These are phyloP conservation scores for Chelonoidis abingdonii DNA, from an alignment of 2,113 vertebrate species.

Conservation along the genomic window DNA sequence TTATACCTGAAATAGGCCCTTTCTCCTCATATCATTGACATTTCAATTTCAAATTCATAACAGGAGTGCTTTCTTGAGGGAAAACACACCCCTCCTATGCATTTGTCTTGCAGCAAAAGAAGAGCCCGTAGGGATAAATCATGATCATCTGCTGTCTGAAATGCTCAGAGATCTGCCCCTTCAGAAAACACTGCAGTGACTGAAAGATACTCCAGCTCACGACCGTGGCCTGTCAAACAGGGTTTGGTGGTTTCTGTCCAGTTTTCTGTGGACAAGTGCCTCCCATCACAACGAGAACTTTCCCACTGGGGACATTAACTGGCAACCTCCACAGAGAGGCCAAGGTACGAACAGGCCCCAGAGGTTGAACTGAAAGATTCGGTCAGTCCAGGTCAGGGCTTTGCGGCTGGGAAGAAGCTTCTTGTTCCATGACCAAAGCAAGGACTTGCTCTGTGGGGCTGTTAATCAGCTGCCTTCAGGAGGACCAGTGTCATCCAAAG, in stretches of 20 bases:
- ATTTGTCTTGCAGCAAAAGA: background rate
- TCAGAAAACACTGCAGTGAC: background rate
- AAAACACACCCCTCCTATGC: background rate
- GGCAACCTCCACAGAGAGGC: background rate
- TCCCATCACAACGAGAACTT: background rate
- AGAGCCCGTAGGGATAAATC: background rate
- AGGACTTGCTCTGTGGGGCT: background rate
- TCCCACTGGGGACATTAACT: background rate
- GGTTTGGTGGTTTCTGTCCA: background rate
- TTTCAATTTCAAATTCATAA: background rate
- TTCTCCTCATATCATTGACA: background rate
- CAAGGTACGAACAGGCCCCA: background rate
- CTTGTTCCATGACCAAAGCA: background rate
- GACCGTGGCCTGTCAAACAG: background rate
- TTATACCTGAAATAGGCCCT: background rate
- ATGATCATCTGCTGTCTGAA: background rate
- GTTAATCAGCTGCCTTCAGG: background rate
- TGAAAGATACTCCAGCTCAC: background rate
- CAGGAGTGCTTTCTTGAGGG: background rate
- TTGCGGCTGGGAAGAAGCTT: background rate
- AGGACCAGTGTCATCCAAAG: background rate
- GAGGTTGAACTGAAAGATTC: background rate
- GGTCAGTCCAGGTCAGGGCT: background rate
- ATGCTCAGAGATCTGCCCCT: background rate
- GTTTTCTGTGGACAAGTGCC: background rate